Percentiles rank a stretch among this genome's conserved stretches.
Evolutionary conservation across 2,113 vertebrate genomes (phyloP).

Genomic region (Calyptommatus sinebrachiatus): DNA sequence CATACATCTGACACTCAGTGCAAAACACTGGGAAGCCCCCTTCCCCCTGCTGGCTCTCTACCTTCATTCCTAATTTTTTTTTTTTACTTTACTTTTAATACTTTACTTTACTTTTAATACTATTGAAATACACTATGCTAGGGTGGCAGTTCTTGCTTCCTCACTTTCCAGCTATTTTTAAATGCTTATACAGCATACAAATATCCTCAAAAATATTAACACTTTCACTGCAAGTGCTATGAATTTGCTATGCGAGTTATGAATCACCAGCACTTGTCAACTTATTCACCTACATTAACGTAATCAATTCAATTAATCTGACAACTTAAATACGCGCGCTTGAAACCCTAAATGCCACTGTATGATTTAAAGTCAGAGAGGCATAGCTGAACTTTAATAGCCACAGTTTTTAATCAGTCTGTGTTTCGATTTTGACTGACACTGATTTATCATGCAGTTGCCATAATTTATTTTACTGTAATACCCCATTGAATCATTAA

Average conservation of each 20-base stretch:
- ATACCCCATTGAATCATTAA: neutral
- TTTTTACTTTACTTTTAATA: too few relatives aligned
- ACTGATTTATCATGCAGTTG: conserved; percentile 8
- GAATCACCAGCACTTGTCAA: conserved; percentile 40
- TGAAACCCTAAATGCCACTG: conserved; percentile 45
- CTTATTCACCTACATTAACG: conserved; percentile 38
- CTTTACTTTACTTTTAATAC: too few relatives aligned
- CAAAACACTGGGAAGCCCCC: too few relatives aligned
- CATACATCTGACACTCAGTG: too few relatives aligned
- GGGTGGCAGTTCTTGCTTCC: conserved; percentile 8
- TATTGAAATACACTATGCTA: conserved; percentile 1
- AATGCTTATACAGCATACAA: conserved; percentile 1
- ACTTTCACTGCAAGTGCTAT: conserved; percentile 10
- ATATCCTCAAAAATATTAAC: neutral
- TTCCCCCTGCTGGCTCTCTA: too few relatives aligned
- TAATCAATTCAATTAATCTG: conserved; percentile 40
- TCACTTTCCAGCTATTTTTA: conserved; percentile 15
- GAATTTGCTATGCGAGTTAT: neutral
- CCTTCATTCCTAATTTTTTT: too few relatives aligned
- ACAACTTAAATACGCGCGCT: conserved; percentile 34
- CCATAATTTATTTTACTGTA: conserved; percentile 4
- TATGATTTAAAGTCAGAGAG: conserved; percentile 31
- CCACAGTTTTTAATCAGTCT: neutral
- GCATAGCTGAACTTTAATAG: conserved; percentile 32
- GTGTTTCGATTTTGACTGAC: conserved; percentile 27